Evolutionary conservation across 2,888 invertebrate genomes (phyloP), one percentile per base, ranked within the genome.

Genomic region (Drosophila percnosoma): DNA sequence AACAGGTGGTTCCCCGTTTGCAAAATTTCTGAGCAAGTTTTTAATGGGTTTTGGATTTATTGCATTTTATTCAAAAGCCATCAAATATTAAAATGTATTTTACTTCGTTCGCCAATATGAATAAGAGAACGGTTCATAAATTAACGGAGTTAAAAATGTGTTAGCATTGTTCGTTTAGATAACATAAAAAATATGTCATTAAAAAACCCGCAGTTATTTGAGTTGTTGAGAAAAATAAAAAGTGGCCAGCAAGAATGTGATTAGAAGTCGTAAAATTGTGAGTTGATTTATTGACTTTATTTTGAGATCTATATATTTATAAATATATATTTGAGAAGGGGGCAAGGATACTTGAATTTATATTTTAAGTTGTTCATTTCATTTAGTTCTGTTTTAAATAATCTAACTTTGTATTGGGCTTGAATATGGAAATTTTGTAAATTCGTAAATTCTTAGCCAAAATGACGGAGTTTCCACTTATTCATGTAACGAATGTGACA

Each of bases 51-150:
- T 36, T 27, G 18, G 21, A 34, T 54, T 15, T 36, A 24, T 36
- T 27, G 36, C 11, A n/a, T 36, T 40, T 15, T 13, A 29, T 40
- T 27, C 29, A 55, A 40, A 55, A 13, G 55, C 5, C 55, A 40
- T 18, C 1, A 18, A 27, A 34, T 34, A 59, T 49, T 27, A 29
- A 49, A 34, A 49, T 49, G 10, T 60, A 29, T 51, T 60, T 10
- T 34, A 21, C 10, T 29, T 60, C 6, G 57, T 0, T 29, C 3
- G 42, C 21, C 57, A 21, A 51, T 18, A 29, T 29, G 51, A 36
- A 51, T 34, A 51, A 51, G 29, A 51, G 60, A 60, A 51, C 29
- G 51, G 51, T 34, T 51, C 15, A 36, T 51, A 51, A 60, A 60
- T 60, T 49, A 31, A 57, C 15, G 4, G 11, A 31, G 31, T 31